Base-by-base conservation (phyloP, 2,888 invertebrate species). In the Cataglyphis altisquamis region DNA sequence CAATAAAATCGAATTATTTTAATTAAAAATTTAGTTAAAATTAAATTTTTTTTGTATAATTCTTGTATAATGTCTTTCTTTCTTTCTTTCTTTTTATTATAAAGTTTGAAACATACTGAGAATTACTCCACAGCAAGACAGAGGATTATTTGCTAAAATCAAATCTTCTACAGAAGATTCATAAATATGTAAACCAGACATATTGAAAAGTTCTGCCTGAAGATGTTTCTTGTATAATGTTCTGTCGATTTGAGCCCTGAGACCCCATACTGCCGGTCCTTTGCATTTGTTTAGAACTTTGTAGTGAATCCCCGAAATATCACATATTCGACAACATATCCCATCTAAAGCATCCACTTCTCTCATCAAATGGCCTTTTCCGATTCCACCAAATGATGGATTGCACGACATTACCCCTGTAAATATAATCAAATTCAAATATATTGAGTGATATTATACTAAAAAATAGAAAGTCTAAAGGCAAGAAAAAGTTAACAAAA, bases 321-420 rank as follows among this genome's bases (percentile, higher is more conserved):
- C 98, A 95, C 98, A 98, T 80, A 98, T 97, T 87, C 97, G 95
- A 9, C 96, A 96, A 95, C 98, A 98, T 8, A 98, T 93, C 2
- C 98, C 98, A 95, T 98, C 98, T 57, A 98, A 95, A 3, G 98
- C 98, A 95, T 98, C 98, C 10, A 98, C 95, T 95, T 98, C 98
- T 89, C 96, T 96, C 96, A 98, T 97, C 73, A 98, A 95, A 94
- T 98, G 98, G 0, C 98, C 98, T 95, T 98, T 98, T 0, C 98
- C 98, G 89, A 98, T 98, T 9, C 98, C 98, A 39, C 98, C 98
- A 95, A 98, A 98, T 0, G 98, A 97, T 29, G 98, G 98, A 95
- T 98, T 98, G 92, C 98, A 98, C 0, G 98, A 98, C 98, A 98
- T 98, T 95, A 98, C 98, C 41, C 98, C 97, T 97, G 87, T 84